Percentiles rank a stretch among this genome's conserved stretches.
phyloP scores from a whole-genome alignment of 2,888 invertebrate genomes.

The Anagyrus pseudococci region DNA sequence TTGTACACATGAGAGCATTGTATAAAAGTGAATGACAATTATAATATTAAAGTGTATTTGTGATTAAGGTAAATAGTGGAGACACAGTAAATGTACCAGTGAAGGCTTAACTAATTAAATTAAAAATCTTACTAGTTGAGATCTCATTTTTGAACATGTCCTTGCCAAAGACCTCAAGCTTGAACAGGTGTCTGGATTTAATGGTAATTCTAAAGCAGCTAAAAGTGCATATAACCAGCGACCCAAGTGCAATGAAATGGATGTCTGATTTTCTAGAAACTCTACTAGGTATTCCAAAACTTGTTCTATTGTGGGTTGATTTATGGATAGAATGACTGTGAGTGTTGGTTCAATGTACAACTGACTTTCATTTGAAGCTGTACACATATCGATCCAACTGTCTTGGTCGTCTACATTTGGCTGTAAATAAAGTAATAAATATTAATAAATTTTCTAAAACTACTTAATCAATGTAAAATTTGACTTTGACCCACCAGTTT shows the following conservation, averaged over 20 bases:
- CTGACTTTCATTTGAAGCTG: slow-evolving; percentile 46
- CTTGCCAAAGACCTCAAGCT: slow-evolving; percentile 71
- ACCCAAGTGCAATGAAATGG: slow-evolving; percentile 65
- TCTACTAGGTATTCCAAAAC: slow-evolving; percentile 64
- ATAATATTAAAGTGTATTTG: background rate
- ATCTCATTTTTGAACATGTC: slow-evolving; percentile 67
- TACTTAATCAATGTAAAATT: background rate
- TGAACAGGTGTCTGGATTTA: slow-evolving; percentile 72
- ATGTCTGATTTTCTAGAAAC: slow-evolving; percentile 60
- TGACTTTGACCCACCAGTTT: slow-evolving; percentile 41
- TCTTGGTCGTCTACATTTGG: slow-evolving; percentile 60
- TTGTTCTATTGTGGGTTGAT: slow-evolving; percentile 61
- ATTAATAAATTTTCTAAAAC: slow-evolving; percentile 8
- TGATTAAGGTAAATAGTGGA: background rate
- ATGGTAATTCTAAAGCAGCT: slow-evolving; percentile 70
- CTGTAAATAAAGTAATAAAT: slow-evolving; percentile 50
- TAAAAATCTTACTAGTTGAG: slow-evolving; percentile 50
- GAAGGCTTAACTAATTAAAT: slow-evolving; percentile 10
- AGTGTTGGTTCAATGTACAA: slow-evolving; percentile 45
- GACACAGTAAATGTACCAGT: background rate
- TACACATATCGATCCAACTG: slow-evolving; percentile 64
- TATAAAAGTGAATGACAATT: background rate
- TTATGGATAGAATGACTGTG: slow-evolving; percentile 60
- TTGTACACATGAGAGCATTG: background rate
- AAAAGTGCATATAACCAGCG: slow-evolving; percentile 77